Percentiles rank a stretch among this genome's conserved stretches.
These are phyloP conservation scores for Cyclargus thomasi DNA, from an alignment of 1,140 invertebrate species.

Conservation along the genomic window DNA sequence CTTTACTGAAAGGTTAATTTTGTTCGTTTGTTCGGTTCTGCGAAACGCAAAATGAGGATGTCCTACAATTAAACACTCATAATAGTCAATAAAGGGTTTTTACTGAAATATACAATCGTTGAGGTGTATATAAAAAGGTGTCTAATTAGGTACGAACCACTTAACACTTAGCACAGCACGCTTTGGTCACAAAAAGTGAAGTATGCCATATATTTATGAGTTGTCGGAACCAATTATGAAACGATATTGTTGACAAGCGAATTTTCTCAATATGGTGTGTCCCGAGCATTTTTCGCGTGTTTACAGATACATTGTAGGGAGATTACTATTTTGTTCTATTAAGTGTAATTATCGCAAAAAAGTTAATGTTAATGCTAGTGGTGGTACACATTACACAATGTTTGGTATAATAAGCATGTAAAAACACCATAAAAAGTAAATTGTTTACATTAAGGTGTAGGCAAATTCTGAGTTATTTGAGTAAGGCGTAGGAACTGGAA, in stretches of 20 bases:
- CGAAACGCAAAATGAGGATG: neutral
- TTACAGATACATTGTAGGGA: neutral
- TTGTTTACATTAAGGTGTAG: too few relatives aligned
- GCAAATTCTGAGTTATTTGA: too few relatives aligned
- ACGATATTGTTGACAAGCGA: neutral
- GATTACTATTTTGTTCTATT: neutral
- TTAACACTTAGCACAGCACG: neutral
- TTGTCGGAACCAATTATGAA: neutral
- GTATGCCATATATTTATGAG: conserved; percentile 8
- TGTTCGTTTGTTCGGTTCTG: neutral
- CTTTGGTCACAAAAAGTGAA: neutral
- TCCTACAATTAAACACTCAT: neutral
- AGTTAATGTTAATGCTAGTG: too few relatives aligned
- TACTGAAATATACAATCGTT: neutral
- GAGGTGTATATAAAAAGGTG: conserved; percentile 4
- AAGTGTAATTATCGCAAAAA: neutral
- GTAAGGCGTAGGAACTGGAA: too few relatives aligned
- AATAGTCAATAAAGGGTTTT: conserved; percentile 9
- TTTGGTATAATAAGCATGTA: too few relatives aligned
- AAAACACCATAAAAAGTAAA: too few relatives aligned
- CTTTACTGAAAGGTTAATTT: neutral
- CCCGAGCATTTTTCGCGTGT: neutral
- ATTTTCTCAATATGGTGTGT: neutral
- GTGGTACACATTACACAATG: too few relatives aligned
- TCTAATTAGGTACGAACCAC: neutral